Conservation (phyloP, 2,797 vertebrate species). For the Sebastes jordani region DNA sequence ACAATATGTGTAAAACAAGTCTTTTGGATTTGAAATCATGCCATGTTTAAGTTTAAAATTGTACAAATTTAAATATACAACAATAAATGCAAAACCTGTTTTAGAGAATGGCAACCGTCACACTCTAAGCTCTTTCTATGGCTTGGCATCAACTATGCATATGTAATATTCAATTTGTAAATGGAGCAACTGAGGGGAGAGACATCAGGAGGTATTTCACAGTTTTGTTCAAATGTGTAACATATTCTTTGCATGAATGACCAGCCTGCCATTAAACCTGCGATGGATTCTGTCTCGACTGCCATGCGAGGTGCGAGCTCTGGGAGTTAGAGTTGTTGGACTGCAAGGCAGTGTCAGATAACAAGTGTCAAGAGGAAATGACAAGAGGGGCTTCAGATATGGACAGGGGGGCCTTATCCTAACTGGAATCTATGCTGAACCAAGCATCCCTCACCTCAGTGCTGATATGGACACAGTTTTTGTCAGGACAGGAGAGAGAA, state of each 20-base stretch:
- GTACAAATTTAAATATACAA: neutral
- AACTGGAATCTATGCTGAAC: constrained; percentile 50
- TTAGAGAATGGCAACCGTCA: neutral
- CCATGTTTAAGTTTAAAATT: neutral
- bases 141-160: neutral
- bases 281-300: constrained; percentile 20
- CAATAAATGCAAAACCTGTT: neutral
- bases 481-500: neutral
- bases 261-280: constrained; percentile 27
- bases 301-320: constrained; percentile 14
- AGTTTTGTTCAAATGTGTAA: constrained; percentile 27
- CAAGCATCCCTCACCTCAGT: constrained; percentile 24
- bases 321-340: constrained; percentile 48
- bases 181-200: neutral
- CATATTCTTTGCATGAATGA: constrained; percentile 30
- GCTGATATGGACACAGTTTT: constrained; percentile 22
- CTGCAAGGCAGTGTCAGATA: constrained; percentile 53
- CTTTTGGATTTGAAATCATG: neutral
- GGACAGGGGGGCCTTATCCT: constrained; percentile 32
- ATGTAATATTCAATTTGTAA: neutral
- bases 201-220: constrained; percentile 31
- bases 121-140: neutral
- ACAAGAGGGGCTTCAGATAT: constrained; percentile 48
- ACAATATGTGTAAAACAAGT: neutral
- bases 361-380: constrained; percentile 66